A percentile compares a stretch with the other conserved stretches of the same genome.
Evolutionary conservation across 2,797 vertebrate genomes (phyloP).

Genomic region (Mionectes olivaceus): DNA sequence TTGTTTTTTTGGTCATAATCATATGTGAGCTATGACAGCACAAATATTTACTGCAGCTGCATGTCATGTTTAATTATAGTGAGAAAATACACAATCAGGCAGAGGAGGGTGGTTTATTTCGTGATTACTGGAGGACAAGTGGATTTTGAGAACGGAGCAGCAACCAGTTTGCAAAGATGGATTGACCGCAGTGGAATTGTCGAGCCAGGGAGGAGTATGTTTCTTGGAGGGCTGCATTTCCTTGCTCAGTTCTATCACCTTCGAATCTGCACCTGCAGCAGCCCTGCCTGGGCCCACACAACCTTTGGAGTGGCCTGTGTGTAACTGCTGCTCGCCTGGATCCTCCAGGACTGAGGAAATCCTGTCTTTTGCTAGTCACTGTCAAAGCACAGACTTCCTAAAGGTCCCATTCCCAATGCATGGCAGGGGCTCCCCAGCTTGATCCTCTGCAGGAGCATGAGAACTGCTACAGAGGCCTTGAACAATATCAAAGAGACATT

Average conservation of each 20-base stretch:
- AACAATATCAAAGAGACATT: background rate
- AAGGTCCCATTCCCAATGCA: background rate
- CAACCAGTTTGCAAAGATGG: background rate
- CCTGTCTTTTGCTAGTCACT: background rate
- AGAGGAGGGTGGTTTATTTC: background rate
- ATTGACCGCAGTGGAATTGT: background rate
- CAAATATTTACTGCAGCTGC: slow-evolving; percentile 21
- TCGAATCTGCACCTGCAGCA: background rate
- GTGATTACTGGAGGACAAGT: background rate
- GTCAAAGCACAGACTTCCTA: background rate
- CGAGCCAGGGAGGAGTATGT: background rate
- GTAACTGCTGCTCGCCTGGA: background rate
- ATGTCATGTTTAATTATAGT: background rate
- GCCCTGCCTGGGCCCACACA: background rate
- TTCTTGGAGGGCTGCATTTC: background rate
- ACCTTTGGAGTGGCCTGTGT: background rate
- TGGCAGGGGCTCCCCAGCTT: accelerated
- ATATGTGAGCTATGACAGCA: background rate
- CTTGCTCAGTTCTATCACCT: background rate
- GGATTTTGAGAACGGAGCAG: background rate
- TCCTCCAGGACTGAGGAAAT: background rate
- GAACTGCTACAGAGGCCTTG: background rate
- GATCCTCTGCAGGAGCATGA: background rate
- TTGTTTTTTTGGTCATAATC: background rate
- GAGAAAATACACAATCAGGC: background rate